Conservation (phyloP, 2,888 invertebrate species). For the Nemoura dubitans region DNA sequence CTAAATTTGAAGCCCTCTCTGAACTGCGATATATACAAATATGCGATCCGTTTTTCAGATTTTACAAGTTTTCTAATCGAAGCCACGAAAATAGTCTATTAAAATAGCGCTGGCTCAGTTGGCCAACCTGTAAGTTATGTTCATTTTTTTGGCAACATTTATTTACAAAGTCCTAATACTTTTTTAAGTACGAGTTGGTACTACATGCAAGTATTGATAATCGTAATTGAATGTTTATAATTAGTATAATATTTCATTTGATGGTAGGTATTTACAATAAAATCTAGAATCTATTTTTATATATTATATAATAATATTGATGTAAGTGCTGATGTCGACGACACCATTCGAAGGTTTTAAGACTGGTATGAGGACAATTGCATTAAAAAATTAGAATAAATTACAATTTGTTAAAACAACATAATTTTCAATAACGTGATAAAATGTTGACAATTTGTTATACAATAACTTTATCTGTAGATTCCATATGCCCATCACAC, state of each 20-base stretch:
- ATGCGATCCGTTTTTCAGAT: not conserved
- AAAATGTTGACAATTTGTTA: conserved; percentile 10
- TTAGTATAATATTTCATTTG: conserved; percentile 16
- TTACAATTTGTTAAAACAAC: conserved; percentile 25
- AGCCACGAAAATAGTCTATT: conserved; percentile 49
- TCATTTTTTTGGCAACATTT: conserved; percentile 49
- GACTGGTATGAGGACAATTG: not conserved
- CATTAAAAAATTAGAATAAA: conserved; percentile 19
- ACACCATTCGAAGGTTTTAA: not conserved
- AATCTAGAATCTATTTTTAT: conserved; percentile 43
- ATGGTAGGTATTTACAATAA: conserved; percentile 48
- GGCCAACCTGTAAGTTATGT: not conserved
- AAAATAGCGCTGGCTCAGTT: conserved; percentile 44
- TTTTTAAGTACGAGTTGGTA: conserved; percentile 47
- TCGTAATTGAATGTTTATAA: conserved; percentile 41
- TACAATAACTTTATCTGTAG: conserved; percentile 5
- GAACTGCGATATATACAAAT: not conserved
- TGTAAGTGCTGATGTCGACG: not conserved
- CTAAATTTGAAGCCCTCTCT: not conserved
- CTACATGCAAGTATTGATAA: conserved; percentile 49
- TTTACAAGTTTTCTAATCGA: conserved; percentile 41
- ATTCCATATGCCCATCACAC: not conserved
- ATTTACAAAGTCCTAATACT: conserved; percentile 49
- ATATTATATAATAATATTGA: conserved; percentile 26
- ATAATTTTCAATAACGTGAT: conserved; percentile 17